A percentile compares a stretch with the other conserved stretches of the same genome.
These are phyloP conservation scores for Drosophila atripex DNA, from an alignment of 2,888 invertebrate genomes.

Conservation along the genomic window DNA sequence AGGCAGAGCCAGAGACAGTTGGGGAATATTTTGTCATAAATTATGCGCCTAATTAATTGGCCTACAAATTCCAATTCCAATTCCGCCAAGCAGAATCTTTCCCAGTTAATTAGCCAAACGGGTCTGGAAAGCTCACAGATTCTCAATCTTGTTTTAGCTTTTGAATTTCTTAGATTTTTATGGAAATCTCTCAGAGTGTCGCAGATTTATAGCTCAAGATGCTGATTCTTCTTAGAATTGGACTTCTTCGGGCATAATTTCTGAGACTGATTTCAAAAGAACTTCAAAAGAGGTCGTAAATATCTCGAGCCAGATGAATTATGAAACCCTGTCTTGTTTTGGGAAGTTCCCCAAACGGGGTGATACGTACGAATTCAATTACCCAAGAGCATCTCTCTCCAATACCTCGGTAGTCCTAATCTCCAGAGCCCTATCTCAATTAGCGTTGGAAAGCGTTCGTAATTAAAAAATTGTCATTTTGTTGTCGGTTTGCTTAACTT, in stretches of 20 bases:
- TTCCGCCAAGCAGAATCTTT: constrained; percentile 44
- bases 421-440: constrained; percentile 54
- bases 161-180: constrained; percentile 50
- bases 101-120: constrained; percentile 63
- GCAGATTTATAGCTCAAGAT: constrained; percentile 43
- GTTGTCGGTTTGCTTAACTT: constrained; percentile 73
- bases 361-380: constrained; percentile 4
- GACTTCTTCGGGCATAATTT: constrained; percentile 41
- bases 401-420: constrained; percentile 17
- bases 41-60: constrained; percentile 81
- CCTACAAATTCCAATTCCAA: constrained; percentile 66
- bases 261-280: constrained; percentile 14
- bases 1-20: constrained; percentile 5
- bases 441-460: constrained; percentile 48
- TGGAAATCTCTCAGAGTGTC: constrained; percentile 54
- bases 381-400: neutral
- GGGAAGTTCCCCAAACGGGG: neutral
- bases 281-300: constrained; percentile 1
- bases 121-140: constrained; percentile 8
- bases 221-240: constrained; percentile 39
- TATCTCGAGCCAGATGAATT: neutral
- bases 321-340: neutral
- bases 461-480: constrained; percentile 70
- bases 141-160: constrained; percentile 28
- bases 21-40: constrained; percentile 71